These are phyloP conservation scores for Dascillus cervinus DNA, from an alignment of 2,888 invertebrate species.

Conservation along the genomic window DNA sequence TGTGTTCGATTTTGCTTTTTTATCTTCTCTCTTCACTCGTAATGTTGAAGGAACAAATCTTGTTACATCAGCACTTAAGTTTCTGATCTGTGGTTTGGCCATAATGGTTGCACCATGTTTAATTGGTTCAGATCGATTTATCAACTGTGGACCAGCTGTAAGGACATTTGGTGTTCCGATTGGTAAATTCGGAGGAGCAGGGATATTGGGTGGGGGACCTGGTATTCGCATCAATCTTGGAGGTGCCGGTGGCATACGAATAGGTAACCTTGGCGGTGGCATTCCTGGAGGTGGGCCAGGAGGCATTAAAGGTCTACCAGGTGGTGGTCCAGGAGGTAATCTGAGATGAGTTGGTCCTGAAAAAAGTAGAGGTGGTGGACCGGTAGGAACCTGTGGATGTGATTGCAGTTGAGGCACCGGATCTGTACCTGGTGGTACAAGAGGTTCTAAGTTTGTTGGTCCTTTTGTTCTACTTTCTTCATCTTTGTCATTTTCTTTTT, in stretches of 20 bases:
- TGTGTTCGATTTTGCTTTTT: constrained; percentile 50
- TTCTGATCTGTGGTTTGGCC: constrained; percentile 94
- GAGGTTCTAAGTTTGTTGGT: constrained; percentile 26
- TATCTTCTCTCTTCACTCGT: constrained; percentile 82
- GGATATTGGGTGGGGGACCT: constrained; percentile 25
- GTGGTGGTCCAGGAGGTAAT: constrained; percentile 52
- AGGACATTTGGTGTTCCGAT: constrained; percentile 60
- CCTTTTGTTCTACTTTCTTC: constrained; percentile 14
- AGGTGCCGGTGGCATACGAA: constrained; percentile 49
- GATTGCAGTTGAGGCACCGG: constrained; percentile 26
- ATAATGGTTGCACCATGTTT: constrained; percentile 69
- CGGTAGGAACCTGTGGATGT: constrained; percentile 36
- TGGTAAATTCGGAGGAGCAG: constrained; percentile 23
- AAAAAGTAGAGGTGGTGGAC: constrained; percentile 41
- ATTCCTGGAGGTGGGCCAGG: constrained; percentile 56
- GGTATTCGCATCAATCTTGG: constrained; percentile 42
- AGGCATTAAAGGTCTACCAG: constrained; percentile 45
- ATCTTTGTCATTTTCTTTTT: constrained; percentile 46
- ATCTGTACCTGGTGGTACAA: constrained; percentile 34
- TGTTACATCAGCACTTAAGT: constrained; percentile 89
- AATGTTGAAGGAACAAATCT: constrained; percentile 90
- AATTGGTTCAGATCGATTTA: constrained; percentile 61
- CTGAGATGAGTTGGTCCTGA: constrained; percentile 39
- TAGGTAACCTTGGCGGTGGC: constrained; percentile 52
- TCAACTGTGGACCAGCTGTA: constrained; percentile 74